Percentiles rank a stretch among this genome's conserved stretches.
phyloP scores from a whole-genome alignment of 2,113 vertebrate species.

The Cyphomyrus discorhynchus region DNA sequence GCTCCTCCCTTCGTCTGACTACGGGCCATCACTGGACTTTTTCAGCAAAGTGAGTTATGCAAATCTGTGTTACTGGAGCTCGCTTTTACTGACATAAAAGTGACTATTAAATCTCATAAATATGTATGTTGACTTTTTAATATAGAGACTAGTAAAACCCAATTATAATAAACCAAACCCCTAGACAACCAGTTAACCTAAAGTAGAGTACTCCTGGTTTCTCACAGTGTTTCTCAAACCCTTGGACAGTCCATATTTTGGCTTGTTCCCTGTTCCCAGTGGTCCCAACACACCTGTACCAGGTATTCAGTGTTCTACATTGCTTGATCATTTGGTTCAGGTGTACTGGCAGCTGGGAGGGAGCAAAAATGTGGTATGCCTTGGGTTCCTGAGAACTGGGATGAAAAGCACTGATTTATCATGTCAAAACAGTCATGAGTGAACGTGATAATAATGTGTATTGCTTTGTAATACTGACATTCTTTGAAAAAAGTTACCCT shows the following conservation, averaged over 20 bases:
- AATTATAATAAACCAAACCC: background rate
- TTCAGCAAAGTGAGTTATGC: background rate
- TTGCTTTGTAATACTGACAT: background rate
- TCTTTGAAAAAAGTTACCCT: background rate
- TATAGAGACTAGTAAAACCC: background rate
- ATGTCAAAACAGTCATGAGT: background rate
- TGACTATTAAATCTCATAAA: background rate
- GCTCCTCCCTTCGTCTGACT: background rate
- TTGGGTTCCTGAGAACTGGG: background rate
- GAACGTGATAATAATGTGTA: background rate
- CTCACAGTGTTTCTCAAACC: background rate
- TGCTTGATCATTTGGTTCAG: background rate
- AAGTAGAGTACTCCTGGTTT: background rate
- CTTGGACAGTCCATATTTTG: background rate
- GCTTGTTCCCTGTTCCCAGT: background rate
- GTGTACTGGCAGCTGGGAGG: background rate
- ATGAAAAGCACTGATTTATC: background rate
- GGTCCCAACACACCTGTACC: background rate
- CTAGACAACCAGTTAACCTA: background rate
- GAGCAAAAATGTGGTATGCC: background rate
- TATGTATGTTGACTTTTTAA: background rate
- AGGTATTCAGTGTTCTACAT: background rate
- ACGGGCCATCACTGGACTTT: background rate
- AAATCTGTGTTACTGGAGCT: background rate
- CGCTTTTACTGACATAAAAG: background rate